Evolutionary conservation across 2,797 vertebrate genomes (phyloP).

Genomic region (Coregonus suidteri): DNA sequence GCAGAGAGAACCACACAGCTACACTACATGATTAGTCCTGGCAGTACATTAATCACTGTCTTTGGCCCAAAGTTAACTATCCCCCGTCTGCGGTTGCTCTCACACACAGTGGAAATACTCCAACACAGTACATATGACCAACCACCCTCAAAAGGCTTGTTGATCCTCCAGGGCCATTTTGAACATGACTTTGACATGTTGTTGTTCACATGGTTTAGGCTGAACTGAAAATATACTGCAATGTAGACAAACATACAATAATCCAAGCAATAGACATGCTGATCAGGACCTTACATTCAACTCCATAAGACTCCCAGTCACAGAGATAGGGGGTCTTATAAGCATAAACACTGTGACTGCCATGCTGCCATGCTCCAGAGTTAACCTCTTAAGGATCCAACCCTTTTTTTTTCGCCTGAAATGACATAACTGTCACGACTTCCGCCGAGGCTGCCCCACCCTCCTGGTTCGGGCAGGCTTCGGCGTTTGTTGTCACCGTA

Average conservation of each 20-base stretch:
- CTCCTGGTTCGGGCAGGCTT: no score
- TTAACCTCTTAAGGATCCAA: background rate
- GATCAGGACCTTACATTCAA: background rate
- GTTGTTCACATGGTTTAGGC: background rate
- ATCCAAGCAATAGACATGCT: background rate
- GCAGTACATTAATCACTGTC: slow-evolving; percentile 46
- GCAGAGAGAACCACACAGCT: no score
- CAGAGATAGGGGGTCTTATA: background rate
- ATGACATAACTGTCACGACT: no score
- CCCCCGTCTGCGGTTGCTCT: slow-evolving; percentile 15
- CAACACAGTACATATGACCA: slow-evolving; percentile 3
- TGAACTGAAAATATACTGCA: background rate
- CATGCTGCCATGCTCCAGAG: background rate
- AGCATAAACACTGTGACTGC: background rate
- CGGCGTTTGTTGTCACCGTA: no score
- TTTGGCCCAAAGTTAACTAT: slow-evolving; percentile 26
- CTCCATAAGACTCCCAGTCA: background rate
- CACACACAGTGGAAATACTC: background rate
- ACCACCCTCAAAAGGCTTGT: background rate
- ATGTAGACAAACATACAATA: background rate
- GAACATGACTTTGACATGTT: background rate
- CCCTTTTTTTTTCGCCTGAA: no score
- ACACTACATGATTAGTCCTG: background rate
- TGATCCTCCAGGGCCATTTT: slow-evolving; percentile 18
- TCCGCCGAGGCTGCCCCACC: no score